Base-by-base conservation (phyloP, 1,140 invertebrate species). In the Ericerus pela region DNA sequence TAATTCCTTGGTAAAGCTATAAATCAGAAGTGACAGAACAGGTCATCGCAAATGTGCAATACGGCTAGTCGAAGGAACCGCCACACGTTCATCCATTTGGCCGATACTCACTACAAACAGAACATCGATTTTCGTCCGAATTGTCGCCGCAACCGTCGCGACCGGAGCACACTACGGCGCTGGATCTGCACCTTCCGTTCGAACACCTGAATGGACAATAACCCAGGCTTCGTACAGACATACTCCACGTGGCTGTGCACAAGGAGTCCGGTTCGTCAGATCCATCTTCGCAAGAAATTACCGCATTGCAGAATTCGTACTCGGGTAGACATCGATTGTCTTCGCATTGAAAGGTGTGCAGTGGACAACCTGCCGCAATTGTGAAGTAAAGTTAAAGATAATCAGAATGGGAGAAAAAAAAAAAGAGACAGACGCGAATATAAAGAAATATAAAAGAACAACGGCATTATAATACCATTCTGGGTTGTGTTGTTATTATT, bases 231-330 rank as follows among this genome's bases (percentile, higher is more conserved):
- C 29, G 63, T 62, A 37, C 64, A 57, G 2, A 65, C 27, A 29
- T 37, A 55, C 33, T 16, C 36, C 58, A 55, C 16, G 54, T 51
- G 47, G 55, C 59, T 24, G 57, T 69, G 51, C 88, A 92, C 1
- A 85, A 73, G 62, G 79, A 77, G 2, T 79, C 75, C 1, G 82
- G 81, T 69, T 91, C 87, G 66, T 92, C 88, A 60, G 84, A 88
- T 8, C 79, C 85, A 69, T 92, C 88, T 56, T 78, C 76, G 68
- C 88, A 91, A 41, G 84, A 80, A 11, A 86, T 76, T 38, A 90
- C 82, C 0, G 87, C 85, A 68, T 93, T 92, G 69, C 88, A 93
- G 70, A 90, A 90, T 65, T 88, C 84, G 66, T 88, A 89, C 62
- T 85, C 86, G 0, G 88, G 87, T 36, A 91, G 67, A 64, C 88